Evolutionary conservation across 2,888 invertebrate genomes (phyloP).

Genomic region (Ormyrus nitidulus): DNA sequence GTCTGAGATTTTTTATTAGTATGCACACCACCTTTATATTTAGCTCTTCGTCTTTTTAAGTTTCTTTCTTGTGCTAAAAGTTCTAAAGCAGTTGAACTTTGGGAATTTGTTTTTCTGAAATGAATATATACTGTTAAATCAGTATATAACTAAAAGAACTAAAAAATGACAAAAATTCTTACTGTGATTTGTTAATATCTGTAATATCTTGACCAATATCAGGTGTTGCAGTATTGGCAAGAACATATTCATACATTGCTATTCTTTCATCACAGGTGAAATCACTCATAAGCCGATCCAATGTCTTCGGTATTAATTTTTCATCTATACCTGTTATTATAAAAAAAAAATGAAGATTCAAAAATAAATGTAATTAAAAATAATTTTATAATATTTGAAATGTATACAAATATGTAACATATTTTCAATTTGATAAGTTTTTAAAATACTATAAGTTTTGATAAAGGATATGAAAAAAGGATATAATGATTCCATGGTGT

Average conservation of each 20-base stretch:
- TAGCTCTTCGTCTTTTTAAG: conserved; percentile 70
- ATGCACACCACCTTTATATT: conserved; percentile 70
- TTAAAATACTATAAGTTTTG: conserved; percentile 43
- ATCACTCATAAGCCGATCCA: conserved; percentile 71
- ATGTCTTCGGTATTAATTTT: conserved; percentile 73
- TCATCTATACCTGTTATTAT: conserved; percentile 68
- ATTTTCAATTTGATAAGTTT: conserved; percentile 12
- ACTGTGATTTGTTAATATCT: conserved; percentile 57
- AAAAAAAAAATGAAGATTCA: conserved; percentile 52
- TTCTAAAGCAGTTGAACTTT: conserved; percentile 65
- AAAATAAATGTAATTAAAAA: conserved; percentile 20
- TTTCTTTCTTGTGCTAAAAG: conserved; percentile 70
- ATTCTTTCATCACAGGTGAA: conserved; percentile 73
- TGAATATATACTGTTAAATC: conserved; percentile 13
- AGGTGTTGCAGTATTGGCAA: conserved; percentile 68
- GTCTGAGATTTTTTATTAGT: conserved; percentile 73
- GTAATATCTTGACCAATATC: conserved; percentile 70
- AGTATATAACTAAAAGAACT: conserved; percentile 11
- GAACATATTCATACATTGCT: conserved; percentile 71
- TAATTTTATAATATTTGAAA: conserved; percentile 13
- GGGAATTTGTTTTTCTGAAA: conserved; percentile 60
- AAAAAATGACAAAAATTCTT: conserved; percentile 23
- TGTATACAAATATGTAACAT: not conserved
- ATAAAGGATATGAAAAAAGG: conserved; percentile 73
- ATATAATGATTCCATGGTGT: conserved; percentile 70